Evolutionary conservation across 2,888 invertebrate genomes (phyloP), one percentile per base, ranked within the genome.

Genomic region (Machimus atricapillus): DNA sequence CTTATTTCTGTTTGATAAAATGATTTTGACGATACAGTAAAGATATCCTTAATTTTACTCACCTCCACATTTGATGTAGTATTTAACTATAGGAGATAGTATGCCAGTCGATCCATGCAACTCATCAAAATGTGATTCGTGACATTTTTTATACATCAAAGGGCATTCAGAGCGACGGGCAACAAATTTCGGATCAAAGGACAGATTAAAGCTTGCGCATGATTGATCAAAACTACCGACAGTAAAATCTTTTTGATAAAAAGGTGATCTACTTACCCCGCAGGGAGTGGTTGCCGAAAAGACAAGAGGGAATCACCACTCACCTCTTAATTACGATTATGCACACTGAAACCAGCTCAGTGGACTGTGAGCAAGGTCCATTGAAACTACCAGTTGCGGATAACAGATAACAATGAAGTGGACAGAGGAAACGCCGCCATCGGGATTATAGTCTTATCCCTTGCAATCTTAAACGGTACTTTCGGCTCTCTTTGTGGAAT

Each of bases 401-500:
- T 66, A 66, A 74, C 7, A 19, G 27, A 23, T 85, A 40, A 85
- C 37, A 76, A 76, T 19, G 76, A 23, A 66, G 34, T 85, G 43
- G 23, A 76, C 52, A 46, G 31, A 34, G 37, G 56, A 83, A n/a
- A 66, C 37, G 66, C 76, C 43, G 74, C 74, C 85, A n/a, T 46
- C n/a, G 27, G 37, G 85, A 85, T 85, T 85, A 85, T 77, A 34
- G n/a, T 23, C 52, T 85, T 85, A 85, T 85, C 85, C 34, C 19
- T 56, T 19, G 46, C 52, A 46, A 85, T 85, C 52, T 85, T 73
- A 76, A 76, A 76, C 52, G 82, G 23, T 83, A 23, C 31, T 37
- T 58, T 27, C 34, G 58, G 40, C 23, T 0, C 37, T n/a, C 40
- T 82, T 82, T 66, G 82, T 79, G 40, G 43, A 78, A 78, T 27